Evolutionary conservation across 2,797 vertebrate genomes (phyloP), one percentile per base, ranked within the genome.

Genomic region (Trichosurus vulpecula): DNA sequence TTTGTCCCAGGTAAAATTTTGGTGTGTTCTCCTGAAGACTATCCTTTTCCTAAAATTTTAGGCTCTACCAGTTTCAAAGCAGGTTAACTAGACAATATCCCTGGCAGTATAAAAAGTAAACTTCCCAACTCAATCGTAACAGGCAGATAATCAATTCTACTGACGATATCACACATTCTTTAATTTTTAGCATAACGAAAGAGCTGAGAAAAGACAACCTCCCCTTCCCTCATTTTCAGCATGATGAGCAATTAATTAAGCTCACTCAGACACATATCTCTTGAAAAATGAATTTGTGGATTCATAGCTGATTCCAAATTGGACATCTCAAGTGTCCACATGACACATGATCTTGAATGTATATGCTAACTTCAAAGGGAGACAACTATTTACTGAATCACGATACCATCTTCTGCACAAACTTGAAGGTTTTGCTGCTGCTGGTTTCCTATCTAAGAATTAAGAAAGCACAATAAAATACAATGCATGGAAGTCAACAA

Each of bases 291-390:
- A 95, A 93, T 90, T 52, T 94, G 93, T 94, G 1, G 35, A 87
- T 96, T 91, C 54, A 81, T 2, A 95, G 13, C 14, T 96, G 52
- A 93, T 74, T 31, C 95, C 19, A 90, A 93, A 57, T n/a, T 91
- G 92, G 91, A 6, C 89, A 90, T 4, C 92, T 94, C 52, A 54
- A 81, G 29, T 93, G n/a, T n/a, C n/a, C n/a, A n/a, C n/a, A n/a
- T n/a, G 90, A 91, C 31, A 87, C 16, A 94, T 25, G 25, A 4
- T 96, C 31, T 91, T 95, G 10, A 94, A 92, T 53, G 92, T 90
- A 2, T 54, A 52, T 2, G 10, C 35, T 94, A 81, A 91, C 29
- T 90, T 93, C 61, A 57, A 96, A 95, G 94, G 93, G 58, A 52
- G 41, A 92, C 92, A 51, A 22, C 0, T 14, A 93, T 27, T 22